Percentiles rank a stretch among this genome's conserved stretches.
Conservation (phyloP, 35 echinoderm and acorn worm species). For the Diadema setosum region DNA sequence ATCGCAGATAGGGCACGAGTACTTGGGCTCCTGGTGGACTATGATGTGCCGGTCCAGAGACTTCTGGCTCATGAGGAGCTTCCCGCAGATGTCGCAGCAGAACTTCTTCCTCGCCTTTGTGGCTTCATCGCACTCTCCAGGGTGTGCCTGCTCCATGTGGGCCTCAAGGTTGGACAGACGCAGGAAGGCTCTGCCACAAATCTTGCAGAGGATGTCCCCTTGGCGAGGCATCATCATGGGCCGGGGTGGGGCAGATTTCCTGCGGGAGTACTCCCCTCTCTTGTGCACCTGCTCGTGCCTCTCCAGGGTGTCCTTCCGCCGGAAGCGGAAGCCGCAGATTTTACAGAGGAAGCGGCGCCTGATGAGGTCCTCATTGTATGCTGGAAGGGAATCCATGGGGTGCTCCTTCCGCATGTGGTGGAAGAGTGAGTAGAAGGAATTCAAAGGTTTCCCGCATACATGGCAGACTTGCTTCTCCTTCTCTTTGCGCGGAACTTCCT, state of each 20-base stretch:
- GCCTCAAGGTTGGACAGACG: background rate
- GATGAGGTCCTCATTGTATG: constrained; percentile 3
- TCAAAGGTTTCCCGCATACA: background rate
- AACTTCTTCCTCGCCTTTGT: background rate
- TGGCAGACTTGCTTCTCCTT: background rate
- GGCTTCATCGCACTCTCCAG: background rate
- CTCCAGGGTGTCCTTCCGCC: constrained; percentile 5
- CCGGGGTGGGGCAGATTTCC: background rate
- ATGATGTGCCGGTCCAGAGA: background rate
- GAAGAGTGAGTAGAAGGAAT: background rate
- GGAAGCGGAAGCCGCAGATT: background rate
- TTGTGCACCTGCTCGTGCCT: background rate
- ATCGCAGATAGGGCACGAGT: constrained; percentile 1
- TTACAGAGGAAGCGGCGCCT: background rate
- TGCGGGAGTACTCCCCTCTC: background rate
- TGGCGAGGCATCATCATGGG: background rate
- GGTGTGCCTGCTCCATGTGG: background rate
- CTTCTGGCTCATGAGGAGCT: constrained; percentile 14
- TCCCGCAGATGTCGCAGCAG: background rate
- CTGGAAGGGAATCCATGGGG: background rate
- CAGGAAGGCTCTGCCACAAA: background rate
- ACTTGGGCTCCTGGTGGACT: background rate
- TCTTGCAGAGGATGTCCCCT: background rate
- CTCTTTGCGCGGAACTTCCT: background rate
- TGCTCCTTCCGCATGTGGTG: background rate